Evolutionary conservation across 2,113 vertebrate species (phyloP).

Genomic region (Cynocephalus volans): DNA sequence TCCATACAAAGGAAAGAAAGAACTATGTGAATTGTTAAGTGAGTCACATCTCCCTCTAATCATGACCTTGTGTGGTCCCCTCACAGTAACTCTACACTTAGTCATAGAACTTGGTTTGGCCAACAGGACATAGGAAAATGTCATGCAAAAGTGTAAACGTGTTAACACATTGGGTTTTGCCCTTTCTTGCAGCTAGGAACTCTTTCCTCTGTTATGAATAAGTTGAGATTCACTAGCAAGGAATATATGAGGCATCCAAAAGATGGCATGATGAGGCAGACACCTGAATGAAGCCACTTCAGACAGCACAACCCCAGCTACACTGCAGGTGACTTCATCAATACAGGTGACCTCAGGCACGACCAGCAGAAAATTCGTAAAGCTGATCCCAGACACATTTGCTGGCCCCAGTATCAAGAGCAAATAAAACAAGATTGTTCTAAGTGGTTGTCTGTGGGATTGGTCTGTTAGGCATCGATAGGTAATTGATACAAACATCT

Average conservation of each 20-base stretch:
- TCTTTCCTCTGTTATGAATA: too few species aligned
- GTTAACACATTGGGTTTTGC: not conserved
- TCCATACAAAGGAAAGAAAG: not conserved
- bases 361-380: not conserved
- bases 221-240: not conserved
- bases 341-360: not conserved
- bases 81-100: not conserved
- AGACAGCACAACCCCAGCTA: not conserved
- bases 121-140: not conserved
- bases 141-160: not conserved
- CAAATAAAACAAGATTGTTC: not conserved
- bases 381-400: not conserved
- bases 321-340: not conserved
- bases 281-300: too few species aligned
- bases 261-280: not conserved
- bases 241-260: not conserved
- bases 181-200: too few species aligned
- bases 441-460: not conserved
- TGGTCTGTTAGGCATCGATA: too few species aligned
- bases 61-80: not conserved
- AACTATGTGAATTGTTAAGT: not conserved
- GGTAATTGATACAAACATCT: too few species aligned
- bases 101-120: not conserved
- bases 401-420: not conserved
- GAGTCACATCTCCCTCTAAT: not conserved